These are phyloP conservation scores for Arnoldichthys spilopterus DNA, from an alignment of 2,797 vertebrate species.

Conservation along the genomic window DNA sequence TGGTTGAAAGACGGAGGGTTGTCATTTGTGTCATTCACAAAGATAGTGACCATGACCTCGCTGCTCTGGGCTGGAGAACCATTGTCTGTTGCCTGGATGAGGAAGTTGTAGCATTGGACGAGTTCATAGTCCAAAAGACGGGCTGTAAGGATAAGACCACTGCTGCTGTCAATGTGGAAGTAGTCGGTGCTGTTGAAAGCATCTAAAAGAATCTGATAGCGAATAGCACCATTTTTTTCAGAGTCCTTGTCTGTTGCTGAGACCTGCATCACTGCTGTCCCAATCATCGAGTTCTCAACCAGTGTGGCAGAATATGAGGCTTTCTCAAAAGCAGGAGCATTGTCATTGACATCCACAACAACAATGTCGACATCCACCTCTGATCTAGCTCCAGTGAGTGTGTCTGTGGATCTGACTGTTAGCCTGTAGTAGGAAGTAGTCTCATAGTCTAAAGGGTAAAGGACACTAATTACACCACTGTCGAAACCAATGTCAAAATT, in stretches of 20 bases:
- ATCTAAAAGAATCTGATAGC: conserved; percentile 89
- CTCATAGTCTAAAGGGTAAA: conserved; percentile 91
- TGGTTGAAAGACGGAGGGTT: conserved; percentile 91
- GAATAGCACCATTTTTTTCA: conserved; percentile 84
- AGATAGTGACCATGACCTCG: conserved; percentile 82
- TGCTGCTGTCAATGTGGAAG: conserved; percentile 87
- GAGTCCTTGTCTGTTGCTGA: conserved; percentile 89
- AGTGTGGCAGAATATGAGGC: conserved; percentile 81
- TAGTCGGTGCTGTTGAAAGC: conserved; percentile 83
- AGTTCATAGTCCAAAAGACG: conserved; percentile 90
- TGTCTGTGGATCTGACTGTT: conserved; percentile 90
- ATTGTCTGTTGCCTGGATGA: conserved; percentile 85
- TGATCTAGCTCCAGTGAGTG: conserved; percentile 85
- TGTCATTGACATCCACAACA: conserved; percentile 93
- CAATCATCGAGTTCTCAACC: conserved; percentile 89
- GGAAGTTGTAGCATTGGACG: conserved; percentile 81
- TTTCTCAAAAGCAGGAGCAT: conserved; percentile 85
- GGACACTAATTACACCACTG: conserved; percentile 87
- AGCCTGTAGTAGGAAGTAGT: conserved; percentile 87
- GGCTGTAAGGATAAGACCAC: conserved; percentile 84
- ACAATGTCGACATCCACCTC: conserved; percentile 93
- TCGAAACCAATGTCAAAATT: conserved; percentile 94
- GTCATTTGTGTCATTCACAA: conserved; percentile 91
- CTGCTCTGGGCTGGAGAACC: conserved; percentile 88
- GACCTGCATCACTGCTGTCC: conserved; percentile 84